Percentiles rank a stretch among this genome's conserved stretches.
Evolutionary conservation across 2,113 vertebrate species (phyloP).

Genomic region (Heteronetta atricapilla): DNA sequence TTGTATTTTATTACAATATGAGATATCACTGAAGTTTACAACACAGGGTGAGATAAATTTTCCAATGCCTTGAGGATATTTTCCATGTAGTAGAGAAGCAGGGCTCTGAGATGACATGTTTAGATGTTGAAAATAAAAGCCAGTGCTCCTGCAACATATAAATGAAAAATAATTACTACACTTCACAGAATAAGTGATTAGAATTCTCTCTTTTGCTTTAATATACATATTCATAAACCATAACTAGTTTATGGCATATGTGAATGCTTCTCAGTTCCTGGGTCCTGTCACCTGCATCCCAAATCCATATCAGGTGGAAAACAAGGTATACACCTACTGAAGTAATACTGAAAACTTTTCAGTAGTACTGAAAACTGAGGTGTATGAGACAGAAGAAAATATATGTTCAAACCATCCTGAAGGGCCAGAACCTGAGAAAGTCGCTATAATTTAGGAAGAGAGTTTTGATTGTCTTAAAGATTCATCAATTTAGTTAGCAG

Average conservation of each 20-base stretch:
- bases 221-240: not conserved
- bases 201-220: not conserved
- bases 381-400: not conserved
- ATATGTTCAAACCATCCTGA: not conserved
- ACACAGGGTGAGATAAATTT: not conserved
- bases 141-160: not conserved
- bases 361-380: not conserved
- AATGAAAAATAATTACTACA: not conserved
- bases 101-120: not conserved
- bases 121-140: not conserved
- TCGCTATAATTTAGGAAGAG: not conserved
- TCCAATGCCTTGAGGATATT: not conserved
- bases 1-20: not conserved
- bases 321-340: not conserved
- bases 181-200: not conserved
- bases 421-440: not conserved
- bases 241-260: not conserved
- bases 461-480: not conserved
- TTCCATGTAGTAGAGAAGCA: not conserved
- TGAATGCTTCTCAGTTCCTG: not conserved
- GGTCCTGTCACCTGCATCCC: not conserved
- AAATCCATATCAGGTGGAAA: not conserved
- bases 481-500: not conserved
- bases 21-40: not conserved
- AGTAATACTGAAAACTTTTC: too few species aligned